Base-by-base conservation (phyloP, 2,797 vertebrate genomes). In the Onychomys torridus region DNA sequence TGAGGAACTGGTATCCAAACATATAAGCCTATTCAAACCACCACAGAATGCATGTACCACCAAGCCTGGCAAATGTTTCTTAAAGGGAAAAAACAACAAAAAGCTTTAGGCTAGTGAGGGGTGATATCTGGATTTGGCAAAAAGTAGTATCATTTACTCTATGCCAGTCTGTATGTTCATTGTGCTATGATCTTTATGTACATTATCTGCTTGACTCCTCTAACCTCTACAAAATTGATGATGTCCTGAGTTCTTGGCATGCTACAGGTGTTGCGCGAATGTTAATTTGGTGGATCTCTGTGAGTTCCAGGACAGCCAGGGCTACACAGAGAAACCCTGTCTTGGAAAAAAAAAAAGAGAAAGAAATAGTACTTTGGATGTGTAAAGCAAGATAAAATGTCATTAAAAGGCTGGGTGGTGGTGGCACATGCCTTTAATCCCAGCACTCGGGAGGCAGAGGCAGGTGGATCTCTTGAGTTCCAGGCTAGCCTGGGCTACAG, bases 301-400 rank as follows among this genome's bases (percentile, higher is more conserved):
- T 65, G 63, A 65, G 63, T 65, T 73, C 21, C 21, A 73, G 71
- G 37, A 73, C 71, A 69, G 67, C 34, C 34, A 40, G 37, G n/a
- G 10, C 17, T 55, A 55, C 19, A 37, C n/a, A 71, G 16, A 37
- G 69, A 37, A 73, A 40, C n/a, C 69, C 21, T 40, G 71, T 40
- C 71, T 73, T 40, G n/a, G 17, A 71, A 37, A 71, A n/a, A 69
- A 17, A n/a, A 6, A 69, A 25, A 73, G 40, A n/a, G 14, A 69
- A 25, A 73, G 40, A 95, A 76, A 94, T 92, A 90, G 17, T 90
- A 73, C 95, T 97, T 94, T 96, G 76, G 40, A 21, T 83, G 43
- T 93, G 29, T 57, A 96, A 85, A 32, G 19, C 95, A 86, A 69
- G n/a, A 86, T 69, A n/a, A n/a, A 86, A 69, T 86, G 46, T n/a